Evolutionary conservation across 2,113 vertebrate species (phyloP), one percentile per base, ranked within the genome.

Genomic region (Mustela lutreola): DNA sequence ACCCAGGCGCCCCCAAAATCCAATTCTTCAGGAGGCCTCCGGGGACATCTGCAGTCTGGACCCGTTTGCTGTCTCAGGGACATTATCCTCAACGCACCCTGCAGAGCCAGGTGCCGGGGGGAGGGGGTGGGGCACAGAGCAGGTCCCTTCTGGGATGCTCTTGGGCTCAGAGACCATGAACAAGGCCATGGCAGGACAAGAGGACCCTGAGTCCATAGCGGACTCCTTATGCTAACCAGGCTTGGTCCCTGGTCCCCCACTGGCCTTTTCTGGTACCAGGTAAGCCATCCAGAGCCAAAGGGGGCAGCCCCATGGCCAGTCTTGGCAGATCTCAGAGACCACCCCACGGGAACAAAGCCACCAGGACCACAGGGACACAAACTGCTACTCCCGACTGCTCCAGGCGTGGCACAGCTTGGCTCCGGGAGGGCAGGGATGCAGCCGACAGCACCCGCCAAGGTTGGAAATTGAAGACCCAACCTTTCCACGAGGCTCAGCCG

Each of bases 181-280:
- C 42, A 50, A 62, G 56, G 31, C 48, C 24, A 12, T 1, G 0
- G 56, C 42, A 24, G 42, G 70, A 75, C 22, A 89, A 63, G 39
- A 70, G 33, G 60, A n/a, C 9, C 11, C 60, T 36, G 19, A 28
- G 60, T 36, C 73, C 18, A 1, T 28, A 36, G 24, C 19, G 1
- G 31, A 45, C 24, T 22, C 18, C 56, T n/a, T 16, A 45, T 50
- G 18, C 24, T 45, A 22, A 39, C 24, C 60, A 24, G 71, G 6
- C 1, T 0, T 7, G 31, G 36, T 21, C 26, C 31, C 5, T 0
- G 39, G 81, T 9, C 81, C 22, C 39, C 36, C 5, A 1, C 50
- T 0, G 36, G 36, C 60, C 71, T n/a, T 16, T 15, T 31, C 0
- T 0, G 28, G 22, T 36, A 28, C 60, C 50, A 4, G 1, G 1